These are phyloP conservation scores for Pocota personata DNA, from an alignment of 2,888 invertebrate genomes.

Conservation along the genomic window DNA sequence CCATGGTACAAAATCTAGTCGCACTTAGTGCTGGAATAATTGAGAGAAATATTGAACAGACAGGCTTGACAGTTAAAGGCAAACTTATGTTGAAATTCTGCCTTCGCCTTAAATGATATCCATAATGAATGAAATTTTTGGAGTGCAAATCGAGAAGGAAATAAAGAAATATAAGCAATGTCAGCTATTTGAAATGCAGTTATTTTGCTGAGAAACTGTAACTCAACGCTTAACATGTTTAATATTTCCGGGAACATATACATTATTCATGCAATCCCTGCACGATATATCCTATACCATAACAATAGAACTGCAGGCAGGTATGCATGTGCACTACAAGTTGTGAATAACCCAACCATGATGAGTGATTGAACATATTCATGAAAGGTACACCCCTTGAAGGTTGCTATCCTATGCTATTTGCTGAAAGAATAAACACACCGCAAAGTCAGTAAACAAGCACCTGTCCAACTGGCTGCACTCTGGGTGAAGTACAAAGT, in stretches of 20 bases:
- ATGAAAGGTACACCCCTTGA: background rate
- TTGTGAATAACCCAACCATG: constrained; percentile 24
- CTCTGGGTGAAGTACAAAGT: background rate
- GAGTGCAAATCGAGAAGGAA: too few species aligned
- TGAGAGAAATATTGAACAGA: too few species aligned
- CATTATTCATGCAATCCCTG: constrained; percentile 14
- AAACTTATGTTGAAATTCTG: too few species aligned
- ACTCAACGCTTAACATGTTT: constrained; percentile 26
- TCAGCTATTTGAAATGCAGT: background rate
- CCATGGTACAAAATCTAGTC: too few species aligned
- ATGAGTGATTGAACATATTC: constrained; percentile 26
- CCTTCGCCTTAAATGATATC: too few species aligned
- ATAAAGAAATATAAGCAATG: too few species aligned
- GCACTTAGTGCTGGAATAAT: too few species aligned
- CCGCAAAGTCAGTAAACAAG: constrained; percentile 17
- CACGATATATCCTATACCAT: background rate
- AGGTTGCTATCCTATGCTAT: constrained; percentile 1
- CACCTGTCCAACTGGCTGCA: background rate
- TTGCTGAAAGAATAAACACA: constrained; percentile 13
- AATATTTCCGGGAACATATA: constrained; percentile 32
- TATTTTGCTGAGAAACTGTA: background rate
- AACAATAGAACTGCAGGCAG: background rate
- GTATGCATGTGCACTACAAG: constrained; percentile 2
- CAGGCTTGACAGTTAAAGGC: too few species aligned
- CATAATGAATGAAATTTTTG: too few species aligned